Percentiles rank a stretch among this genome's conserved stretches.
Evolutionary conservation across 2,113 vertebrate species (phyloP).

Genomic region (Petrocephalus microphthalmus): DNA sequence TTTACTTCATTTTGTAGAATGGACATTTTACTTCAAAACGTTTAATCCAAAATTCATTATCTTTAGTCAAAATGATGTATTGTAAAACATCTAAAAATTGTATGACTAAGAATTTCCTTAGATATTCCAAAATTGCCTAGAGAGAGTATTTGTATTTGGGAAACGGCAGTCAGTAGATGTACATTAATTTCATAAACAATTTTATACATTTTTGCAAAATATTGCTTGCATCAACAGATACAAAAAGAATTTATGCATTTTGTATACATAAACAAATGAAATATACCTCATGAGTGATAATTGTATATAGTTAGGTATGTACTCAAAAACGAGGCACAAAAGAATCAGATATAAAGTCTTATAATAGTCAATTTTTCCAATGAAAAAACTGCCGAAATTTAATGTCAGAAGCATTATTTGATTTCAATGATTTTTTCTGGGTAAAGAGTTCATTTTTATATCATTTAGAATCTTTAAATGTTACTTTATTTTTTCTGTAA

Average conservation of each 20-base stretch:
- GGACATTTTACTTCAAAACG: not conserved
- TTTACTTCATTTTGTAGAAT: not conserved
- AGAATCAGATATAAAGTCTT: not conserved
- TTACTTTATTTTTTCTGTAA: not conserved
- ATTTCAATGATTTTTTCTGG: not conserved
- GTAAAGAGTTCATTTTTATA: not conserved
- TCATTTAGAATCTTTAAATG: not conserved
- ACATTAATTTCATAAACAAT: not conserved
- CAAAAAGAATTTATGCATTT: conserved; percentile 17
- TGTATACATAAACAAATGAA: not conserved
- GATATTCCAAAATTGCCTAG: not conserved
- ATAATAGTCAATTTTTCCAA: not conserved
- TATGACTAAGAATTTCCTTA: not conserved
- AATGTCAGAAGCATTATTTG: not conserved
- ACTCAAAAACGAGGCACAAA: not conserved
- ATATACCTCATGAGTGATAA: not conserved
- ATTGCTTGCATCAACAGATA: conserved; percentile 25
- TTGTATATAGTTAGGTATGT: not conserved
- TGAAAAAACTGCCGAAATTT: not conserved
- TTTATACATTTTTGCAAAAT: not conserved
- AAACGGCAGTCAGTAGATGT: not conserved
- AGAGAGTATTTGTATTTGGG: not conserved
- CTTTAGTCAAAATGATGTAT: not conserved
- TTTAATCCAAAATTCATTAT: not conserved
- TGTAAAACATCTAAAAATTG: not conserved